phyloP scores from a whole-genome alignment of 35 echinoderm and acorn worm species.

The Stichopus chloronotus region DNA sequence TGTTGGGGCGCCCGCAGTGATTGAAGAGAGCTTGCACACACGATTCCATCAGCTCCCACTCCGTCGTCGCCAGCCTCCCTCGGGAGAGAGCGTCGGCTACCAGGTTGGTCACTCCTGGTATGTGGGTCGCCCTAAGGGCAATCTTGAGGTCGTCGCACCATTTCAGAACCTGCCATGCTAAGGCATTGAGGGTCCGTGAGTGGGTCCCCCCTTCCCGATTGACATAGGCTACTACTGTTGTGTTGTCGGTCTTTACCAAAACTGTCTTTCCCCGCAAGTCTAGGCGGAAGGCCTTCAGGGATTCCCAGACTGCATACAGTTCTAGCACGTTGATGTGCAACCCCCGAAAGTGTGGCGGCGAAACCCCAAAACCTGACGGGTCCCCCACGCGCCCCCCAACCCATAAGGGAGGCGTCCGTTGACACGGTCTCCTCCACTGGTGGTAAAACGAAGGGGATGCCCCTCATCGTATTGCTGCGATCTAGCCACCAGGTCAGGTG shows the following conservation, averaged over 20 bases:
- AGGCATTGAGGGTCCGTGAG: not conserved
- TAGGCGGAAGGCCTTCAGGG: no score
- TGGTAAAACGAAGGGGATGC: no score
- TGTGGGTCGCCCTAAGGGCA: constrained; percentile 31
- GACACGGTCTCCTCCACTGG: no score
- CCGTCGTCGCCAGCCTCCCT: not conserved
- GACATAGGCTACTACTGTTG: constrained; percentile 16
- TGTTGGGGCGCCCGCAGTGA: constrained; percentile 14
- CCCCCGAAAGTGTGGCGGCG: no score
- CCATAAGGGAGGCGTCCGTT: no score
- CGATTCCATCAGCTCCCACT: constrained; percentile 29
- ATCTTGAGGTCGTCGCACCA: constrained; percentile 31
- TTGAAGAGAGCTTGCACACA: not conserved
- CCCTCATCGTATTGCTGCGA: not conserved
- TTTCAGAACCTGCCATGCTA: constrained; percentile 22
- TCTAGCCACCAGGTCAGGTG: constrained; percentile 22
- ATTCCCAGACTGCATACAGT: not conserved
- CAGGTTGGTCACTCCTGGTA: constrained; percentile 59
- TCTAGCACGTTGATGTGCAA: constrained; percentile 1
- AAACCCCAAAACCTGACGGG: no score
- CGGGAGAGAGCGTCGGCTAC: constrained; percentile 55
- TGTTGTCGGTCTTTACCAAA: no score
- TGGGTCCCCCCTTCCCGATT: not conserved
- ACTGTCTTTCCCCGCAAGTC: no score
- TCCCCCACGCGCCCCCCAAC: no score